Base-by-base conservation (phyloP, 2,888 invertebrate species). In the Tetramorium bicarinatum region DNA sequence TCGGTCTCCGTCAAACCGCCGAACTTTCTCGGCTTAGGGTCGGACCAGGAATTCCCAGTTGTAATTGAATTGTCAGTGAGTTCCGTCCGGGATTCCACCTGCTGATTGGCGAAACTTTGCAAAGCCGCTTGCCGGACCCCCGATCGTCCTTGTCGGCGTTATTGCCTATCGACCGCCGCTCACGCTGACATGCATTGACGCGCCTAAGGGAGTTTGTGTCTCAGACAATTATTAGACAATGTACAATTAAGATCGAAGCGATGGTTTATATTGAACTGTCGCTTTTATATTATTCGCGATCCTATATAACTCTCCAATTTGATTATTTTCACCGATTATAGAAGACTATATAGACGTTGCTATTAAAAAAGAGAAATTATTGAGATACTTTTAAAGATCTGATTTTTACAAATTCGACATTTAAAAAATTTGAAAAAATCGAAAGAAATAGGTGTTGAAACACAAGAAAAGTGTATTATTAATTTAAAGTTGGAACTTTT, bases 51-150 rank as follows among this genome's bases (percentile, higher is more conserved):
- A 92, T 93, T 93, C 91, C 91, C 89, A 91, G 91, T 91, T 92
- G 92, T 94, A 94, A 94, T 94, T 94, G 93, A 93, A 93, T 93
- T 94, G 92, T 92, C 92, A 92, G 89, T 86, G 91, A 87, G 91
- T 91, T 91, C 85, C 86, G 84, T 79, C 82, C 85, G 87, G 89
- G 87, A 90, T 91, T 90, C 87, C 89, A 86, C 87, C 89, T 87
- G 89, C 90, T 90, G 90, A 90, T 90, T 90, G 91, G 88, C 86
- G 87, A 91, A 91, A 88, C 89, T 91, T 91, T 88, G 80, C 71
- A 87, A 90, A 90, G 91, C 91, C 85, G 88, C 90, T 89, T 85
- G 79, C 87, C 83, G 84, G 87, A 89, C 91, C 87, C 87, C 88
- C 84, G 88, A 88, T 85, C 88, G 85, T 85, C 80, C 62, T 66